Conservation (phyloP, 2,888 invertebrate species). For the Dolichomitus sp. region DNA sequence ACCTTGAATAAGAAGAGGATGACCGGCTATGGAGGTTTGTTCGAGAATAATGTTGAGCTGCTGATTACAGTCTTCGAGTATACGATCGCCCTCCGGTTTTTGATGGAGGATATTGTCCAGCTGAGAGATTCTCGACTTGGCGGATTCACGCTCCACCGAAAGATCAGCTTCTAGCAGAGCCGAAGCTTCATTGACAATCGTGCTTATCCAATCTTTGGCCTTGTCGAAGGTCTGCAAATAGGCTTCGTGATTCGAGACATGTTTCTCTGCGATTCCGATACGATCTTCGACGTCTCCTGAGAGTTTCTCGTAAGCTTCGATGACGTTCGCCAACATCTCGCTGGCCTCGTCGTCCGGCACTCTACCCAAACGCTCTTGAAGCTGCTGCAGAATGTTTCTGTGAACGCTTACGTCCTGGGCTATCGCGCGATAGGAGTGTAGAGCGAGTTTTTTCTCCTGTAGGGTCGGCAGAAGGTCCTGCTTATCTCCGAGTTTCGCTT, state of each 20-base stretch:
- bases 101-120: slow-evolving; percentile 93
- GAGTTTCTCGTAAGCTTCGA: slow-evolving; percentile 91
- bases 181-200: slow-evolving; percentile 92
- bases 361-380: slow-evolving; percentile 93
- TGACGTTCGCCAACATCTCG: slow-evolving; percentile 91
- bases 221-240: slow-evolving; percentile 94
- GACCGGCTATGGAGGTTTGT: slow-evolving; percentile 93
- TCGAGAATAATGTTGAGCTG: slow-evolving; percentile 91
- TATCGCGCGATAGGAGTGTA: slow-evolving; percentile 93
- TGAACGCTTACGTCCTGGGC: slow-evolving; percentile 96
- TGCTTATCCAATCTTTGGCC: slow-evolving; percentile 93
- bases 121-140: slow-evolving; percentile 91
- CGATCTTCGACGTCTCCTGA: slow-evolving; percentile 90
- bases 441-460: slow-evolving; percentile 95
- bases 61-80: slow-evolving; percentile 90
- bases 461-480: slow-evolving; percentile 92
- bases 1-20: slow-evolving; percentile 91
- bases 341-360: slow-evolving; percentile 94
- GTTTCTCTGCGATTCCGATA: slow-evolving; percentile 90
- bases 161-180: slow-evolving; percentile 92
- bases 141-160: slow-evolving; percentile 92
- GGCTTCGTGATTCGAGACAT: slow-evolving; percentile 93
- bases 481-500: slow-evolving; percentile 91
- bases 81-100: slow-evolving; percentile 91
- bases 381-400: slow-evolving; percentile 93